Conservation (phyloP, 2,113 vertebrate species). For the Nestor notabilis region DNA sequence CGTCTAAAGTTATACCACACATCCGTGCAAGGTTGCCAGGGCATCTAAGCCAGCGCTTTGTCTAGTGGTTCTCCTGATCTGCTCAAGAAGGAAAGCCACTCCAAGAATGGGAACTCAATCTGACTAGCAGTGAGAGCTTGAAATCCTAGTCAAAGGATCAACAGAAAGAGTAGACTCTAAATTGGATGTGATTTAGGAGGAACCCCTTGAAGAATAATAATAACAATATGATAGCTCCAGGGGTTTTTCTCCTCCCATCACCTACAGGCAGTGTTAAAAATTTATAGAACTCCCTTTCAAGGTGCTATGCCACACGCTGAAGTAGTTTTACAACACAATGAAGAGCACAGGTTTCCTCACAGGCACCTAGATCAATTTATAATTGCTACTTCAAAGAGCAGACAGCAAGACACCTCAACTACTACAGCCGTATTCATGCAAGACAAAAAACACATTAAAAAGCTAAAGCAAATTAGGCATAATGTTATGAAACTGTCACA, state of each 20-base stretch:
- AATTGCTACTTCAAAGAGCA: neutral
- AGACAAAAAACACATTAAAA: neutral
- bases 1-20: neutral
- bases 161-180: neutral
- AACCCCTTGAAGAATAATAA: neutral
- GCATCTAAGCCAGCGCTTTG: neutral
- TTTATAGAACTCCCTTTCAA: neutral
- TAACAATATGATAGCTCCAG: neutral
- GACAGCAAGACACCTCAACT: neutral
- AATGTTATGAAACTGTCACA: neutral
- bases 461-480: neutral
- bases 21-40: neutral
- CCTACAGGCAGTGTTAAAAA: neutral
- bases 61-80: neutral
- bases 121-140: neutral
- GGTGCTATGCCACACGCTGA: neutral
- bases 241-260: rapidly evolving
- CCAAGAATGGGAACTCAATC: neutral
- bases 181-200: neutral
- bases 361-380: neutral
- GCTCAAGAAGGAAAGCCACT: neutral
- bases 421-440: neutral
- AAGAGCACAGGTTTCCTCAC: neutral
- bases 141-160: neutral
- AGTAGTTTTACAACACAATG: neutral